Percentiles rank a stretch among this genome's conserved stretches.
Conservation (phyloP, 2,888 invertebrate species). For the Harpalus rubripes region DNA sequence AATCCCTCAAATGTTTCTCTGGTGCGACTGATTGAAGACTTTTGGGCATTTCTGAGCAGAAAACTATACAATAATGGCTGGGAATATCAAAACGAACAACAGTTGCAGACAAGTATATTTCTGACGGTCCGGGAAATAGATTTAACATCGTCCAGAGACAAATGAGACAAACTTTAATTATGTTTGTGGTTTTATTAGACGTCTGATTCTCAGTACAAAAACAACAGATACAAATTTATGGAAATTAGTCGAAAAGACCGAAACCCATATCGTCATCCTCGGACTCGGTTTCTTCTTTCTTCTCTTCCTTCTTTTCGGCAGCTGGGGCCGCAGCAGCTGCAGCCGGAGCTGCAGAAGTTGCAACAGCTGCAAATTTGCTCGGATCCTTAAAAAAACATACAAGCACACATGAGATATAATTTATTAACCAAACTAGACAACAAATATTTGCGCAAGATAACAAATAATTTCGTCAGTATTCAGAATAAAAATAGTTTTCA, state of each 20-base stretch:
- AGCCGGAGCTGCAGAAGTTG: conserved; percentile 82
- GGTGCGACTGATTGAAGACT: too few relatives aligned
- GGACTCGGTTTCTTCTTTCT: conserved; percentile 89
- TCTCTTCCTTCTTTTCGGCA: conserved; percentile 86
- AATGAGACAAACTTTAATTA: too few relatives aligned
- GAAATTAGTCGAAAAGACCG: conserved; percentile 91
- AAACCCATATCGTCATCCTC: conserved; percentile 99
- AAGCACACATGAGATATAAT: conserved; percentile 36
- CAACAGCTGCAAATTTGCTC: conserved; percentile 91
- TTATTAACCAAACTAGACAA: not conserved
- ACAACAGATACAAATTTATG: conserved; percentile 68
- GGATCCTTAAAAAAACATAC: conserved; percentile 86
- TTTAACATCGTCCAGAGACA: too few relatives aligned
- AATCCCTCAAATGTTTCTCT: too few relatives aligned
- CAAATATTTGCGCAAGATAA: not conserved
- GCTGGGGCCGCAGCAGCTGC: conserved; percentile 83
- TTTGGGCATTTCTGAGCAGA: too few relatives aligned
- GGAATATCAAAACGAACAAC: too few relatives aligned
- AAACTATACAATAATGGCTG: too few relatives aligned
- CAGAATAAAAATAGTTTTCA: conserved; percentile 68
- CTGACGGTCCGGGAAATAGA: too few relatives aligned
- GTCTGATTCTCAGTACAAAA: conserved; percentile 72
- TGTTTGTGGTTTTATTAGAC: conserved; percentile 70
- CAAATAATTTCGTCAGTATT: not conserved
- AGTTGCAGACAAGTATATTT: too few relatives aligned